These are phyloP conservation scores for Platycnemis pennipes DNA, from an alignment of 2,888 invertebrate genomes.

Conservation along the genomic window DNA sequence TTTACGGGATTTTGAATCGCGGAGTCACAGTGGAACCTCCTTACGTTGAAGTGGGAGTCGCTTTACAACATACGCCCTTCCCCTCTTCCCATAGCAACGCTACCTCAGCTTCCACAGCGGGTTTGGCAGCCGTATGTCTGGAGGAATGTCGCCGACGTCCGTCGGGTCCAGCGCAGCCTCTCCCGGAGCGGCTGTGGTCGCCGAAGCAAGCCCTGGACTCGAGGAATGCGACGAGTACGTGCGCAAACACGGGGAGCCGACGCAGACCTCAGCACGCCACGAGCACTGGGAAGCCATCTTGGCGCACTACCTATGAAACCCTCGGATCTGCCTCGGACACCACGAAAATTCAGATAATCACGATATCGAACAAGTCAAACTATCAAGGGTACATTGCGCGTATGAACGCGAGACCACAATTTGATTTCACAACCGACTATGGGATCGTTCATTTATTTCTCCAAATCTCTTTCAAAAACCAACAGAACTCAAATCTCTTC, in stretches of 20 bases:
- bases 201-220: slow-evolving; percentile 16
- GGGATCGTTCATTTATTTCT: no score
- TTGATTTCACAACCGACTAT: no score
- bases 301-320: slow-evolving; percentile 74
- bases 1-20: no score
- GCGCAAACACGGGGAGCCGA: slow-evolving; percentile 77
- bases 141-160: slow-evolving; percentile 78
- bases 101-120: slow-evolving; percentile 82
- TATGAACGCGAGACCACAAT: no score
- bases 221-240: slow-evolving; percentile 74
- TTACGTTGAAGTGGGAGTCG: neutral
- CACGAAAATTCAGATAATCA: no score
- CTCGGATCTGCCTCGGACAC: no score
- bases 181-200: slow-evolving; percentile 67
- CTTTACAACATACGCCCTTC: no score
- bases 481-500: no score
- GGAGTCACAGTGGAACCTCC: no score
- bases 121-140: slow-evolving; percentile 82
- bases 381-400: no score
- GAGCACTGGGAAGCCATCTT: slow-evolving; percentile 79
- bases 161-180: slow-evolving; percentile 81
- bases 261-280: slow-evolving; percentile 77
- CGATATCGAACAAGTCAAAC: neutral
- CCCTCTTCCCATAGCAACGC: slow-evolving; percentile 80
- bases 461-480: no score